Evolutionary conservation across 2,888 invertebrate genomes (phyloP).

Genomic region (Himalopsyche anomala): DNA sequence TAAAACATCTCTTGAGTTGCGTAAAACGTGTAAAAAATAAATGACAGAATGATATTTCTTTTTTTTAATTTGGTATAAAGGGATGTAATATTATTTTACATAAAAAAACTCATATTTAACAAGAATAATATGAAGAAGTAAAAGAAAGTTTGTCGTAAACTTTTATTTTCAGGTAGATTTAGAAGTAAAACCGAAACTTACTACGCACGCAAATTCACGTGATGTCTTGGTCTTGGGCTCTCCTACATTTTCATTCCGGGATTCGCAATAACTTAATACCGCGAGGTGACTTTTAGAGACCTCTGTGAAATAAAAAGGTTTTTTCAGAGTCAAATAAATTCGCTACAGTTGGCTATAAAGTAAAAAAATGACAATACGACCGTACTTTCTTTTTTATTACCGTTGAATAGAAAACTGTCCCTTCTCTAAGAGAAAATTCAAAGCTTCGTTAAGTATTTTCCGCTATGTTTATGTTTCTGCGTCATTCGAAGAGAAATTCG

Average conservation of each 20-base stretch:
- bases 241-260: slow-evolving; percentile 49
- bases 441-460: slow-evolving; percentile 44
- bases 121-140: not conserved
- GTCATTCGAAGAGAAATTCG: not conserved
- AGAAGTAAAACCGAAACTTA: slow-evolving; percentile 2
- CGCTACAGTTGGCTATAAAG: slow-evolving; percentile 47
- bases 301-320: slow-evolving; percentile 49
- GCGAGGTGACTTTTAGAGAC: slow-evolving; percentile 53
- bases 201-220: not conserved
- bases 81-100: no score
- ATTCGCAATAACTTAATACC: slow-evolving; percentile 58
- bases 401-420: slow-evolving; percentile 29
- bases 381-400: slow-evolving; percentile 41
- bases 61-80: no score
- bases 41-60: no score
- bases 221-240: not conserved
- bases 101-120: not conserved
- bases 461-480: slow-evolving; percentile 16
- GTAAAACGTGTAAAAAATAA: no score
- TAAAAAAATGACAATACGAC: slow-evolving; percentile 56
- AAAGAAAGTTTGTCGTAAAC: not conserved
- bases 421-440: slow-evolving; percentile 17
- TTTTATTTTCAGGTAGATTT: slow-evolving; percentile 26
- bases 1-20: no score
- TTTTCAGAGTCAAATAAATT: slow-evolving; percentile 17